These are phyloP conservation scores for Drosophila grimshawi DNA, from an alignment of 1,140 invertebrate species.

Conservation along the genomic window DNA sequence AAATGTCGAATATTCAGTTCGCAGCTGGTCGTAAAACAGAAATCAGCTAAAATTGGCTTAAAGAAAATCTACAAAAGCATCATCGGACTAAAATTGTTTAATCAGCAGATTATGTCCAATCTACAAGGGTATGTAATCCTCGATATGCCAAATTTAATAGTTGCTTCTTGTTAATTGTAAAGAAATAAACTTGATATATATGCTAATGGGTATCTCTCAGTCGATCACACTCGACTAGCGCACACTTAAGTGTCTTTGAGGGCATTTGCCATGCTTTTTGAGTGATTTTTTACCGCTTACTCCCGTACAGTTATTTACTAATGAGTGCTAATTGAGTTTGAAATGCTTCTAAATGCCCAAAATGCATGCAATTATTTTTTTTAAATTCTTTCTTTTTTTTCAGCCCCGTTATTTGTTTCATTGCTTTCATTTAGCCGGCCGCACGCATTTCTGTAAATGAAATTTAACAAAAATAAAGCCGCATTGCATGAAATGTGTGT, in stretches of 20 bases:
- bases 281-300: conserved; percentile 62
- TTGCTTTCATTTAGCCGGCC: conserved; percentile 35
- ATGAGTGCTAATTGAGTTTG: conserved; percentile 79
- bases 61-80: no score
- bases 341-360: conserved; percentile 73
- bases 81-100: no score
- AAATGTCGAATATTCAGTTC: no score
- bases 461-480: conserved; percentile 72
- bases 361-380: conserved; percentile 41
- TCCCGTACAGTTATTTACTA: conserved; percentile 71
- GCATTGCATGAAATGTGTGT: conserved; percentile 18
- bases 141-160: no score
- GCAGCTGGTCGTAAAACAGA: no score
- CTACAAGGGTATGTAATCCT: no score
- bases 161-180: no score
- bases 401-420: conserved; percentile 8
- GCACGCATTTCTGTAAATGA: conserved; percentile 68
- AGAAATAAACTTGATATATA: not conserved
- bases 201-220: not conserved
- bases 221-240: not conserved
- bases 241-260: not conserved
- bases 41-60: no score
- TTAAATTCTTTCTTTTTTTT: not conserved
- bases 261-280: conserved; percentile 50
- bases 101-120: no score